phyloP scores from a whole-genome alignment of 2,113 vertebrate genomes.

The Boleophthalmus pectinirostris region DNA sequence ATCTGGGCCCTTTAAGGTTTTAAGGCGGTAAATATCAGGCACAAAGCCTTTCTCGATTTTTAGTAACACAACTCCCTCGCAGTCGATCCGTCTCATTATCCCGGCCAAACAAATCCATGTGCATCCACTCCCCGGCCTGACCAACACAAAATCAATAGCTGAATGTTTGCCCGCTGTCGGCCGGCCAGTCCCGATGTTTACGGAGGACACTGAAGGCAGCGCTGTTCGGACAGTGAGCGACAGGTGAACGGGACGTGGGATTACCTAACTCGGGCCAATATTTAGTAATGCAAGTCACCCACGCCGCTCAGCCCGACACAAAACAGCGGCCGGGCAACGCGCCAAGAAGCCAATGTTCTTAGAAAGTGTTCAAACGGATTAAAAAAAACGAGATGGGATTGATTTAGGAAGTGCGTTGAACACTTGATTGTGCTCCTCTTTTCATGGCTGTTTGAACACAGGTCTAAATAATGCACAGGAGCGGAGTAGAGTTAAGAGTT shows the following conservation, averaged over 20 bases:
- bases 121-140: conserved; percentile 7
- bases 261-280: conserved; percentile 25
- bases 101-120: not conserved
- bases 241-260: not conserved
- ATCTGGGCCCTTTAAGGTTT: too few relatives aligned
- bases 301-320: conserved; percentile 20
- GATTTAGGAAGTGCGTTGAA: not conserved
- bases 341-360: not conserved
- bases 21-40: too few relatives aligned
- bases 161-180: conserved; percentile 14
- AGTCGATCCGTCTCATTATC: not conserved
- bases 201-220: conserved; percentile 22
- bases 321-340: conserved; percentile 15
- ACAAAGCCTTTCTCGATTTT: too few relatives aligned
- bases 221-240: conserved; percentile 1
- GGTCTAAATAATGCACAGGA: not conserved
- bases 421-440: not conserved
- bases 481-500: not conserved
- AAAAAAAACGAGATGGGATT: not conserved
- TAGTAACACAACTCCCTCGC: not conserved
- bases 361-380: conserved; percentile 16
- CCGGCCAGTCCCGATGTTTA: conserved; percentile 16
- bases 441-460: not conserved
- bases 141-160: conserved; percentile 10
- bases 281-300: conserved; percentile 33